Evolutionary conservation across 1,140 invertebrate genomes (phyloP), one percentile per base, ranked within the genome.

Genomic region (Aphelenchoides avenae): DNA sequence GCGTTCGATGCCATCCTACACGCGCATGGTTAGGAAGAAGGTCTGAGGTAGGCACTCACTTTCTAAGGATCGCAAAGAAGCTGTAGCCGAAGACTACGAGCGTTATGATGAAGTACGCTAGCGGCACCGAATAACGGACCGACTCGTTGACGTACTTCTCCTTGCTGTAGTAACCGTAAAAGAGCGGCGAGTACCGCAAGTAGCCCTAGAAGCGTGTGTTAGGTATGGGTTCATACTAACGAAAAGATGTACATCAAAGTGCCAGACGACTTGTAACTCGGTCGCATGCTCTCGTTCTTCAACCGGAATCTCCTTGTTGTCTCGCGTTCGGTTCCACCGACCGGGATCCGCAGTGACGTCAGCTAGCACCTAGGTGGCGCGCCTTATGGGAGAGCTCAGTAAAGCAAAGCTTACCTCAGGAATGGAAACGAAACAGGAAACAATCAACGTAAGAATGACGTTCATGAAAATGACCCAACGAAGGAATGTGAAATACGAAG

Each of bases 391-490:
- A 43, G n/a, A 40, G n/a, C n/a, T n/a, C n/a, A n/a, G n/a, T n/a
- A n/a, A n/a, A n/a, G n/a, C n/a, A 53, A 26, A 61, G n/a, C 64
- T 80, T 81, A 93, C 89, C 84, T 96, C 91, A 4, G 93, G 93
- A 37, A 93, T 82, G 18, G 90, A 87, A 1, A 96, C 86, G 75
- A 97, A 94, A 13, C 86, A 85, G n/a, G 87, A 81, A 7, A 94
- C 81, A 15, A 88, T 84, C 22, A 86, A 81, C 0, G 88, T 85
- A 62, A 93, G 89, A 53, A 91, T 87, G 36, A 91, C 81, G 78
- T 95, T 96, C 30, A 95, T 87, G 86, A 90, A 94, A 79, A 96
- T 90, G 3, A 97, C 81, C 92, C 92, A 96, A 40, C 92, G 83
- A 0, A 96, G 82, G 78, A 97, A 97, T 13, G 86, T 91, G 78